phyloP scores from a whole-genome alignment of 1,140 invertebrate genomes.

The Doryteuthis pealeii region DNA sequence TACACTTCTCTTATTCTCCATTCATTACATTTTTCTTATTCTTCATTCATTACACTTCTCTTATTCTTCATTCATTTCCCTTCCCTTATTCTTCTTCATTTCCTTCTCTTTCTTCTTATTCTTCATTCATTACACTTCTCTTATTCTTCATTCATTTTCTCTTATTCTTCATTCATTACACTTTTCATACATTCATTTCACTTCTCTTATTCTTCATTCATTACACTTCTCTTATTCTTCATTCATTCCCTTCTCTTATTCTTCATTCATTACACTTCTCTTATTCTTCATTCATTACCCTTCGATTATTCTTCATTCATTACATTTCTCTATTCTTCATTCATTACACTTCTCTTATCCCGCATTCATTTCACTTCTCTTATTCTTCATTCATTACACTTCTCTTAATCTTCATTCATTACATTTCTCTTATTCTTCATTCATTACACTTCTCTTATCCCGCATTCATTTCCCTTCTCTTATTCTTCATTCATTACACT shows the following conservation, averaged over 20 bases:
- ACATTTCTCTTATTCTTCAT: not conserved
- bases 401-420: not conserved
- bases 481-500: not conserved
- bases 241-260: not conserved
- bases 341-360: not conserved
- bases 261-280: not conserved
- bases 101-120: too few relatives aligned
- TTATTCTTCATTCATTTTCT: too few relatives aligned
- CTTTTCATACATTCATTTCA: not conserved
- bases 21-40: too few relatives aligned
- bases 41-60: too few relatives aligned
- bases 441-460: not conserved
- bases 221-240: not conserved
- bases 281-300: not conserved
- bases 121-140: too few relatives aligned
- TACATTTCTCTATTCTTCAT: not conserved
- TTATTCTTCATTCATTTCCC: too few relatives aligned
- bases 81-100: too few relatives aligned
- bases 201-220: not conserved
- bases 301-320: too few relatives aligned
- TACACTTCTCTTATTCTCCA: too few relatives aligned
- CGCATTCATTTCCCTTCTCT: not conserved
- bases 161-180: too few relatives aligned
- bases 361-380: not conserved
- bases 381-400: not conserved